These are phyloP conservation scores for Artibeus jamaicensis DNA, from an alignment of 2,797 vertebrate genomes.

Conservation along the genomic window DNA sequence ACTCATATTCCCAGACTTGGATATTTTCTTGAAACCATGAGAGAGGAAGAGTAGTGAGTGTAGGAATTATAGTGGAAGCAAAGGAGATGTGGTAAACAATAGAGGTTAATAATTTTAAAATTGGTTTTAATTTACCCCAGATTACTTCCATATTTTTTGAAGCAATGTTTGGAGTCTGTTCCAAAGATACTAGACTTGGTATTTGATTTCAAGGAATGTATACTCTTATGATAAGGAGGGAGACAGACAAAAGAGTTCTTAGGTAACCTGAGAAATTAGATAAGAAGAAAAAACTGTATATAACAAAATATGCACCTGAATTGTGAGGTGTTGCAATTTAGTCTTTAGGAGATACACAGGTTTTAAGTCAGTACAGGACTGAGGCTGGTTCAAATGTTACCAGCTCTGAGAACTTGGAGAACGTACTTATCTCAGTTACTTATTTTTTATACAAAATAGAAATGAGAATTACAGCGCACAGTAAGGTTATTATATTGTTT, in stretches of 20 bases:
- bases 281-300: not conserved
- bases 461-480: not conserved
- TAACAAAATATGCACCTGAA: not conserved
- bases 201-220: slow-evolving; percentile 30
- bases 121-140: slow-evolving; percentile 31
- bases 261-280: not conserved
- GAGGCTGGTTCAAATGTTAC: not conserved
- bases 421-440: not conserved
- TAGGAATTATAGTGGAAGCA: not conserved
- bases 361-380: not conserved
- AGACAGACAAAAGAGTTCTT: not conserved
- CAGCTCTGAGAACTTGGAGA: not conserved
- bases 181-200: not conserved
- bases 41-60: not conserved
- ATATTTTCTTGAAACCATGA: not conserved
- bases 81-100: not conserved
- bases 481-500: not conserved
- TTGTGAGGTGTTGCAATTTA: not conserved
- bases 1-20: not conserved
- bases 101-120: not conserved
- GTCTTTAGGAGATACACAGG: not conserved
- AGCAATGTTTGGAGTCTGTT: not conserved
- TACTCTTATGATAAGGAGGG: not conserved
- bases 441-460: slow-evolving; percentile 6
- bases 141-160: not conserved